Evolutionary conservation across 2,888 invertebrate genomes (phyloP).

Genomic region (Crocallis elinguaria): DNA sequence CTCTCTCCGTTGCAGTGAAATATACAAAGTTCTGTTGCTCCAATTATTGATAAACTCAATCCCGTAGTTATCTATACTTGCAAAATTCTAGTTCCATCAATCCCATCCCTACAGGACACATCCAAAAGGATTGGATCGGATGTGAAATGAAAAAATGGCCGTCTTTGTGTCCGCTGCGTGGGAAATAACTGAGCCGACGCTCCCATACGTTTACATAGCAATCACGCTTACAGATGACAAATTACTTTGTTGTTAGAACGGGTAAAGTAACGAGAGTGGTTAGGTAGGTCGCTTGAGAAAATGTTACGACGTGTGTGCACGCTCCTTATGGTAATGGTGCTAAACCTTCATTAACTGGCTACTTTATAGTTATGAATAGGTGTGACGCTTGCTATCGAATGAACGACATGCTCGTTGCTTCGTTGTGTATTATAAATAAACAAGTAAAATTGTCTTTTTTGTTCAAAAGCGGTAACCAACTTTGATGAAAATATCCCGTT

Average conservation of each 20-base stretch:
- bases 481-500: too few relatives aligned
- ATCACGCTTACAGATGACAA: constrained; percentile 34
- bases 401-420: too few relatives aligned
- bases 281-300: constrained; percentile 18
- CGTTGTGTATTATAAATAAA: too few relatives aligned
- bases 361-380: too few relatives aligned
- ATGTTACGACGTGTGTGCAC: not conserved
- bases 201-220: constrained; percentile 37
- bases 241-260: constrained; percentile 14
- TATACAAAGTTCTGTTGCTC: too few relatives aligned
- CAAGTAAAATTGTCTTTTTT: too few relatives aligned
- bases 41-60: too few relatives aligned
- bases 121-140: constrained; percentile 57
- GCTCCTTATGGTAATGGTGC: too few relatives aligned
- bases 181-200: constrained; percentile 41
- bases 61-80: not conserved
- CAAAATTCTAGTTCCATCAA: not conserved
- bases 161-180: constrained; percentile 45
- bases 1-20: too few relatives aligned
- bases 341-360: too few relatives aligned
- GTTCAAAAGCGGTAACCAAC: too few relatives aligned
- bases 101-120: constrained; percentile 40
- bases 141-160: constrained; percentile 55
- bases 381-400: too few relatives aligned
- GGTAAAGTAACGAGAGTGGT: constrained; percentile 8